Evolutionary conservation across 2,888 invertebrate genomes (phyloP), one percentile per base, ranked within the genome.

Genomic region (Lepas anatifera): DNA sequence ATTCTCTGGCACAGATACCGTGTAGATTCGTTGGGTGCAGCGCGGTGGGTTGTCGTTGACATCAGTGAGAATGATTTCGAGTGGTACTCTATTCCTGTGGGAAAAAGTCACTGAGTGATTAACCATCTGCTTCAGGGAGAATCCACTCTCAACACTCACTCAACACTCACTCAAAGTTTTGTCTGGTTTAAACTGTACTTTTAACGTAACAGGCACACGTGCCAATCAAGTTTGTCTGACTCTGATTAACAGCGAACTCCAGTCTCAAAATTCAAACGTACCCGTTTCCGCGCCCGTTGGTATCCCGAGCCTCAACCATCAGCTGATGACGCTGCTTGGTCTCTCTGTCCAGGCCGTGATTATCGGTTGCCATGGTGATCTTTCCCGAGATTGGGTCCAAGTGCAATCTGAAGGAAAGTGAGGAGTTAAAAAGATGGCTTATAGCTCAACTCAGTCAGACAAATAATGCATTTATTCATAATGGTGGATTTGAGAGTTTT

Each of bases 281-380:
- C 80, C 92, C 85, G 80, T 90, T 90, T 68, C 93, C 93, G 76
- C 85, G 84, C 27, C 93, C 92, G 68, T 90, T 83, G 79, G 92
- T 89, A 78, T 97, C 97, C 70, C 92, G 83, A 0, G 95, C 96
- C 78, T 92, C 93, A 0, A 95, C 90, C 0, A 91, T 93, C 52
- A 95, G 83, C 78, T 89, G 90, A 79, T 93, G 93, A 0, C 89
- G 86, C 0, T 90, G 86, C 25, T 90, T 85, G 18, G 90, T 83
- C 78, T 95, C 95, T 11, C 95, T 84, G 79, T 97, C 96, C 79
- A 94, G 93, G 0, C 88, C 89, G 0, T 87, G 86, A 0, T 89
- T 85, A 72, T 86, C 84, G 77, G 88, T 89, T 18, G 22, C 22
- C 0, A 95, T 89, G 0, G 90, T 89, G 71, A 96, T 88, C 8